Conservation (phyloP, 2,113 vertebrate genomes). For the Gallinago paraguaiae region DNA sequence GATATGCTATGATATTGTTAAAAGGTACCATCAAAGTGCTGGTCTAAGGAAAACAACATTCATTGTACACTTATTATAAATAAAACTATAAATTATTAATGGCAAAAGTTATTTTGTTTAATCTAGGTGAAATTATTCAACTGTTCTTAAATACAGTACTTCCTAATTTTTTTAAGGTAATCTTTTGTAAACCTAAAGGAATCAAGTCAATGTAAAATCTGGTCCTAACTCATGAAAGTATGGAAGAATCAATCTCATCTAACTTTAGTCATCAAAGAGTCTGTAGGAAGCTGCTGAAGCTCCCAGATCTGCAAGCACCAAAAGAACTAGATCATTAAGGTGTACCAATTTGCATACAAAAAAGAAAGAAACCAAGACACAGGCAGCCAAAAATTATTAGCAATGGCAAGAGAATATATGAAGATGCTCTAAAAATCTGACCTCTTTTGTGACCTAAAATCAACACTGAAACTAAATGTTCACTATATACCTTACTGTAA, state of each 20-base stretch:
- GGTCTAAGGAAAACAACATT: background rate
- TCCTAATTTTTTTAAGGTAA: background rate
- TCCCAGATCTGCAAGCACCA: background rate
- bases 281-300: background rate
- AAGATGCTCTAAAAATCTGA: background rate
- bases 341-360: background rate
- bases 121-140: background rate
- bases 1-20: background rate
- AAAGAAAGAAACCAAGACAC: background rate
- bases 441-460: background rate
- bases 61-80: background rate
- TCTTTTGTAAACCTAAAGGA: background rate
- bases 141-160: background rate
- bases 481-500: background rate
- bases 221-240: background rate
- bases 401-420: background rate
- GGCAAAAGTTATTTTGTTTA: background rate
- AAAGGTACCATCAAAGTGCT: conserved; percentile 32
- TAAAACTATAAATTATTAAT: background rate
- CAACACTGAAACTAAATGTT: background rate
- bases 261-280: background rate
- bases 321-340: background rate
- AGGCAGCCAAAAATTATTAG: background rate
- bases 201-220: background rate
- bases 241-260: background rate